Conservation (phyloP, 2,888 invertebrate species). For the Autographa pulchrina region DNA sequence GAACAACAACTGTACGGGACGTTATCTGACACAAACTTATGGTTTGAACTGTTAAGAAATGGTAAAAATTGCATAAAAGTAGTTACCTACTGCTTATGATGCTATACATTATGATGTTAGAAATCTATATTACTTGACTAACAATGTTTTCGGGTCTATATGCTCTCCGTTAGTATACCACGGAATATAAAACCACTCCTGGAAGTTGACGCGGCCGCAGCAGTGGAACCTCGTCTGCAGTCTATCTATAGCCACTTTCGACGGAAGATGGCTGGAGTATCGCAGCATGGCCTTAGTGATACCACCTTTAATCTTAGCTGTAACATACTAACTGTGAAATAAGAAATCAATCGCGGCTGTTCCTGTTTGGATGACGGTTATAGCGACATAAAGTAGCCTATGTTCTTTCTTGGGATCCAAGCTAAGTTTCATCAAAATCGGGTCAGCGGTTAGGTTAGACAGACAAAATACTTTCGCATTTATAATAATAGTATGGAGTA, state of each 20-base stretch:
- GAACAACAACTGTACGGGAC: slow-evolving; percentile 91
- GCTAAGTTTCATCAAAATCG: too few species aligned
- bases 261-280: slow-evolving; percentile 87
- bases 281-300: slow-evolving; percentile 89
- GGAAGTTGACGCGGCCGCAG: slow-evolving; percentile 90
- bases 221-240: slow-evolving; percentile 91
- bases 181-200: slow-evolving; percentile 90
- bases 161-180: slow-evolving; percentile 84
- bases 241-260: slow-evolving; percentile 89
- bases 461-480: too few species aligned
- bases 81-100: too few species aligned
- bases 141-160: slow-evolving; percentile 65
- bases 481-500: too few species aligned
- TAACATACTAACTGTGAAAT: neutral
- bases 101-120: too few species aligned
- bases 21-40: slow-evolving; percentile 85
- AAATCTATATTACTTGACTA: slow-evolving; percentile 51
- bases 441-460: too few species aligned
- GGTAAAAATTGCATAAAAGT: too few species aligned
- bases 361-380: too few species aligned
- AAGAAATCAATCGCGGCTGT: too few species aligned
- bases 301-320: slow-evolving; percentile 88
- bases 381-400: too few species aligned
- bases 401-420: too few species aligned
- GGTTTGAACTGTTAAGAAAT: slow-evolving; percentile 63